Evolutionary conservation across 2,888 invertebrate species (phyloP).

Genomic region (Drosophila paracracens): DNA sequence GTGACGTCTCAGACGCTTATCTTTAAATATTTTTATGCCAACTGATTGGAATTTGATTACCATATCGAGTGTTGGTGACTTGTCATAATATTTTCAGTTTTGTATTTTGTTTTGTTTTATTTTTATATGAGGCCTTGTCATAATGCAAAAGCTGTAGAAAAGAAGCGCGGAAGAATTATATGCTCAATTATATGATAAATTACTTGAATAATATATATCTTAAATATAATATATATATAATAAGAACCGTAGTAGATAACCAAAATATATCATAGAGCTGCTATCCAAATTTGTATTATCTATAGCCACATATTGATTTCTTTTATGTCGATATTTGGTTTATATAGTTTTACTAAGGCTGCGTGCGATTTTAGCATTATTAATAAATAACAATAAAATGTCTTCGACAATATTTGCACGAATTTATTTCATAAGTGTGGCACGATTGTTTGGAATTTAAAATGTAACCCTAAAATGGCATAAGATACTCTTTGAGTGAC

Average conservation of each 20-base stretch:
- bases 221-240: too few species aligned
- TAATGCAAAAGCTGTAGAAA: too few species aligned
- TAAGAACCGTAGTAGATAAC: neutral
- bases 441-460: conserved; percentile 11
- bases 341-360: neutral
- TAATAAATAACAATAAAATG: conserved; percentile 1
- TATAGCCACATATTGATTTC: neutral
- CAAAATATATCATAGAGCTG: neutral
- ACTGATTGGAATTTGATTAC: conserved; percentile 33
- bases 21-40: conserved; percentile 20
- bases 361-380: neutral
- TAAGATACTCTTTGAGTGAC: conserved; percentile 34
- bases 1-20: conserved; percentile 45
- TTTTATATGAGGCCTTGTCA: neutral
- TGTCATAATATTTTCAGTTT: conserved; percentile 17
- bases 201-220: neutral
- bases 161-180: neutral
- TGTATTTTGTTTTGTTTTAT: neutral
- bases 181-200: neutral
- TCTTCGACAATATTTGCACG: neutral
- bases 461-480: conserved; percentile 3
- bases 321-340: neutral
- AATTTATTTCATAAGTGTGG: conserved; percentile 20
- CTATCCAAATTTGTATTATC: neutral
- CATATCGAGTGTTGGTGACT: conserved; percentile 14